Percentiles rank a stretch among this genome's conserved stretches.
These are phyloP conservation scores for Mormyrus hasselquistii DNA, from an alignment of 2,797 vertebrate genomes.

Conservation along the genomic window DNA sequence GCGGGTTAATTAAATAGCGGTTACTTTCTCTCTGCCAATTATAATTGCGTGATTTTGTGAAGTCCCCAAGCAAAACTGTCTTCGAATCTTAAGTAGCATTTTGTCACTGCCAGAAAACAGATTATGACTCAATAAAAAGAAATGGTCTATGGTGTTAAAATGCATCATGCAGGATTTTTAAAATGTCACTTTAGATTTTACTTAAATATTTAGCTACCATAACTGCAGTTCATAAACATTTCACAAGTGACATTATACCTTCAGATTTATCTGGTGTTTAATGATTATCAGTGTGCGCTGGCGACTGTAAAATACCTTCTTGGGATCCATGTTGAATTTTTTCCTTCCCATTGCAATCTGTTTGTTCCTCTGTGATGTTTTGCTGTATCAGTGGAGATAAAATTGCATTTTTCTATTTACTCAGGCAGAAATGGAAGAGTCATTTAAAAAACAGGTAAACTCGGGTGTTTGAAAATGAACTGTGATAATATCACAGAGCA, in stretches of 20 bases:
- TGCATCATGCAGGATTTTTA: neutral
- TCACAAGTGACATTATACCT: neutral
- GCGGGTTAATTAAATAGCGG: neutral
- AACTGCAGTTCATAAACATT: neutral
- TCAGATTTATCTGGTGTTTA: neutral
- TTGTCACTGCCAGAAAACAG: neutral
- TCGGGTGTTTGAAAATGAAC: neutral
- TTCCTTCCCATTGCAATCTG: slow-evolving; percentile 96
- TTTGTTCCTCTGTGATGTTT: slow-evolving; percentile 93
- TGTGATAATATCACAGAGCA: neutral
- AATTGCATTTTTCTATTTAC: neutral
- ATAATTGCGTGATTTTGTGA: neutral
- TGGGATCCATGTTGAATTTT: slow-evolving; percentile 98
- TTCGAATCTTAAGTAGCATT: neutral
- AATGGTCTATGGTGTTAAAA: neutral
- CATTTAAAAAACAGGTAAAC: neutral
- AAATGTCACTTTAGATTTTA: neutral
- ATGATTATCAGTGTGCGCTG: neutral
- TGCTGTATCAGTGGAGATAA: slow-evolving; percentile 57
- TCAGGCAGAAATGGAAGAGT: neutral
- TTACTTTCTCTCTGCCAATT: neutral
- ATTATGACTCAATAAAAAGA: slow-evolving; percentile 1
- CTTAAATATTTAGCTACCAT: neutral
- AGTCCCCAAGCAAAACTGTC: neutral
- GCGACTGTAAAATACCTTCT: slow-evolving; percentile 68